Conservation (phyloP, 2,797 vertebrate genomes). For the Platalea minor region DNA sequence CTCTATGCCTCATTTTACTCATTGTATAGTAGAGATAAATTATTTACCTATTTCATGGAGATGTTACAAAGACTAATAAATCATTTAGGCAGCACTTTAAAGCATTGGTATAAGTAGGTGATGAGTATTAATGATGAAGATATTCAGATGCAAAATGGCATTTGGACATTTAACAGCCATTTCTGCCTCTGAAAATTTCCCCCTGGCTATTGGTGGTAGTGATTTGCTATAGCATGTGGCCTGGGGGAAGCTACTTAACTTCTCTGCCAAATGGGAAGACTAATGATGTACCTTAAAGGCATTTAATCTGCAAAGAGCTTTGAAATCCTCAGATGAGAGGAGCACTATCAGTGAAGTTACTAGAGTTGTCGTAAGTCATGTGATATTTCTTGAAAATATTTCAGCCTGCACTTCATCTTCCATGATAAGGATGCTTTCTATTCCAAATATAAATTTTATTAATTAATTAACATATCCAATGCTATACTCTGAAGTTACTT, state of each 20-base stretch:
- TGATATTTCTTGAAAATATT: background rate
- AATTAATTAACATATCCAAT: background rate
- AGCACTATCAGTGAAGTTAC: background rate
- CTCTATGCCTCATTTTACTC: background rate
- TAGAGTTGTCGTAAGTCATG: background rate
- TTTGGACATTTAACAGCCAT: background rate
- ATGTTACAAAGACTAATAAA: background rate
- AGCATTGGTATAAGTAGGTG: background rate
- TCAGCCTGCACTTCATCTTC: background rate
- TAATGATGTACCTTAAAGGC: background rate
- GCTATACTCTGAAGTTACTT: background rate
- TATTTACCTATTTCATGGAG: background rate
- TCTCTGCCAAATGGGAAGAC: background rate
- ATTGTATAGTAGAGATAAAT: background rate
- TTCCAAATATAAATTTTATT: background rate
- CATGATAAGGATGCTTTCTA: background rate
- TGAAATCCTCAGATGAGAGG: background rate
- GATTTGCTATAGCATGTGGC: background rate
- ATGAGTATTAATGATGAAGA: background rate
- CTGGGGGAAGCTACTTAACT: background rate
- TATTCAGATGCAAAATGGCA: background rate
- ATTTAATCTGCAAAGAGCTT: background rate
- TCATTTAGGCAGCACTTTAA: background rate
- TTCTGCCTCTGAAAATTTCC: background rate
- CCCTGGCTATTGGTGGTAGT: background rate